These are phyloP conservation scores for Scrobipalpa atriplicella DNA, from an alignment of 2,888 invertebrate species.

Conservation along the genomic window DNA sequence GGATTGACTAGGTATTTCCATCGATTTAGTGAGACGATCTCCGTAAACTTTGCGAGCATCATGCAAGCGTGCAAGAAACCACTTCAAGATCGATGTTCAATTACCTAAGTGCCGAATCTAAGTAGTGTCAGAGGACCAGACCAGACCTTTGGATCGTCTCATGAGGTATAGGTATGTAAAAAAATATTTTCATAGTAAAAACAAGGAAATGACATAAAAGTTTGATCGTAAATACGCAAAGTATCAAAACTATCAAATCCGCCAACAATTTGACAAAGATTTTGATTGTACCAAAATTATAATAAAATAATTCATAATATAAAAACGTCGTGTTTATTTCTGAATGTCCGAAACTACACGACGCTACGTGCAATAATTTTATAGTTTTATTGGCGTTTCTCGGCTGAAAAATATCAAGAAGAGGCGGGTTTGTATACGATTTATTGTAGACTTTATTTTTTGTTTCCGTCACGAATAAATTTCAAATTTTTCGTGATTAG, in stretches of 20 bases:
- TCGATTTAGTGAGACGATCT: too few relatives aligned
- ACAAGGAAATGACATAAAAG: too few relatives aligned
- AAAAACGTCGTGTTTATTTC: constrained; percentile 67
- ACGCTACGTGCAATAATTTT: constrained; percentile 68
- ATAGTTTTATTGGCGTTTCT: constrained; percentile 75
- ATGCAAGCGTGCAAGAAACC: too few relatives aligned
- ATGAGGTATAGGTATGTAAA: too few relatives aligned
- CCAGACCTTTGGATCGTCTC: too few relatives aligned
- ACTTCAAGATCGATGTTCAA: too few relatives aligned
- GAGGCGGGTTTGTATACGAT: constrained; percentile 60
- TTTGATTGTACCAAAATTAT: constrained; percentile 68
- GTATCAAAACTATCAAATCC: constrained; percentile 52
- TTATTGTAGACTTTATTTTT: constrained; percentile 72
- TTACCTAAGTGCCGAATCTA: too few relatives aligned
- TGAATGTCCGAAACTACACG: constrained; percentile 57
- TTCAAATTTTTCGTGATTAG: constrained; percentile 36
- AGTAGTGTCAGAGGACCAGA: too few relatives aligned
- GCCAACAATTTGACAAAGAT: constrained; percentile 58
- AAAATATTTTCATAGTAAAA: background rate
- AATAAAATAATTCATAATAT: constrained; percentile 68
- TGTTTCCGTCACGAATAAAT: constrained; percentile 70
- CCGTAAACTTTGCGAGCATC: too few relatives aligned
- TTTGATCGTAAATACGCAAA: background rate
- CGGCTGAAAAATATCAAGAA: constrained; percentile 63
- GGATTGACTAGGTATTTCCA: too few relatives aligned